phyloP scores from a whole-genome alignment of 1,140 invertebrate species.

The Drosophila micromelanica region DNA sequence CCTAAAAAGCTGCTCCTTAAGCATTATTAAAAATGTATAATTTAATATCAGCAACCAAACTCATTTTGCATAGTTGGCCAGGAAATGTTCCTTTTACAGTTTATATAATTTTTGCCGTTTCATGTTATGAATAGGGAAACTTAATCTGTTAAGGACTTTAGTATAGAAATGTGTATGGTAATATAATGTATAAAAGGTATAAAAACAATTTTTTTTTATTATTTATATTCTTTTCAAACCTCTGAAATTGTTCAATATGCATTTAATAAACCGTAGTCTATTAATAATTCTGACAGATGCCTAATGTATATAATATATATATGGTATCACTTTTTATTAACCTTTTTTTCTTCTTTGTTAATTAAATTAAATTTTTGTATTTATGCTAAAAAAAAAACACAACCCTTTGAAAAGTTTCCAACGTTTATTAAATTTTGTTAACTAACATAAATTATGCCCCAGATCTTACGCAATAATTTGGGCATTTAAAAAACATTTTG shows the following conservation, averaged over 20 bases:
- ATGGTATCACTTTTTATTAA: background rate
- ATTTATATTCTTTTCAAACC: too few species aligned
- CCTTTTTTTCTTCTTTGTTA: background rate
- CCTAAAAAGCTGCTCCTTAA: background rate
- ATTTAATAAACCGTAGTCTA: too few species aligned
- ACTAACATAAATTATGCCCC: constrained; percentile 14
- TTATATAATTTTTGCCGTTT: constrained; percentile 3
- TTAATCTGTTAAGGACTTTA: background rate
- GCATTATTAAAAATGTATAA: constrained; percentile 37
- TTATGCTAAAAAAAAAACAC: background rate
- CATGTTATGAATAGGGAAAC: background rate
- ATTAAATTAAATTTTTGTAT: background rate
- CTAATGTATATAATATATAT: background rate
- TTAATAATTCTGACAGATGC: too few species aligned
- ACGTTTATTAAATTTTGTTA: constrained; percentile 19
- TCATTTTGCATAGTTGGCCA: constrained; percentile 12
- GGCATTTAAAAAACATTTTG: constrained; percentile 16
- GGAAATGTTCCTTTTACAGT: constrained; percentile 1
- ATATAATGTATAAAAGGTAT: background rate
- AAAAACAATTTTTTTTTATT: too few species aligned
- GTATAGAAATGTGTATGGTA: too few species aligned
- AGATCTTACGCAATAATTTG: constrained; percentile 18
- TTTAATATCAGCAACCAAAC: constrained; percentile 36
- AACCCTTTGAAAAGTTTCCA: background rate
- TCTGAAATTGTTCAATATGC: background rate